Percentiles rank a stretch among this genome's conserved stretches.
phyloP scores from a whole-genome alignment of 2,113 vertebrate species.

The Lagopus muta region DNA sequence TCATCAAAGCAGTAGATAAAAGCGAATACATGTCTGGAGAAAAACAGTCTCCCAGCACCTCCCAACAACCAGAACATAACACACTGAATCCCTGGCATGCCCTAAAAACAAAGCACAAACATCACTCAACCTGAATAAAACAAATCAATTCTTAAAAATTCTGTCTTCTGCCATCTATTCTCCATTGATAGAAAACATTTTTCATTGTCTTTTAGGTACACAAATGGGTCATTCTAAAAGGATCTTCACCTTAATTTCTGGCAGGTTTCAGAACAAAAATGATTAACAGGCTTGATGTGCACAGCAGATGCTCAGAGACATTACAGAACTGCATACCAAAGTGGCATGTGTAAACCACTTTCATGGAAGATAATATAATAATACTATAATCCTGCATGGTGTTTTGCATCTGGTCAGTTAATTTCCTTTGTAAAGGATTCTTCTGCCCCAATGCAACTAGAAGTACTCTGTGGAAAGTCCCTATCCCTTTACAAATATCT shows the following conservation, averaged over 20 bases:
- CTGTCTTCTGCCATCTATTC: background rate
- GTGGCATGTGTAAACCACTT: accelerated
- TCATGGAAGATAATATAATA: background rate
- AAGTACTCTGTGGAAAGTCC: background rate
- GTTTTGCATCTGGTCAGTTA: background rate
- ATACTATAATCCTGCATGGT: background rate
- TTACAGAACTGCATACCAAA: background rate
- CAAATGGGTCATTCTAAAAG: background rate
- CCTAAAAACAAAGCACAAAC: background rate
- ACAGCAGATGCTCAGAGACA: constrained; percentile 28
- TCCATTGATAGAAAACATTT: background rate
- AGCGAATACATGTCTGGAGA: background rate
- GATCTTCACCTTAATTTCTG: constrained; percentile 31
- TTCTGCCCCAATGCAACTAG: background rate
- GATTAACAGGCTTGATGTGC: constrained; percentile 25
- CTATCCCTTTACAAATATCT: background rate
- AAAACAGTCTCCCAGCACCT: background rate
- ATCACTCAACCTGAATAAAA: background rate
- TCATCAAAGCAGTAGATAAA: constrained; percentile 30
- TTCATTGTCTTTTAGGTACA: background rate
- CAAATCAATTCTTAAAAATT: background rate
- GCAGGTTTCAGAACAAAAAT: constrained; percentile 28
- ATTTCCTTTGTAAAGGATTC: background rate
- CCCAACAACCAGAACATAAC: background rate
- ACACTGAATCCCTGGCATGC: background rate